A percentile compares a stretch with the other conserved stretches of the same genome.
These are phyloP conservation scores for Pogonomyrmex californicus DNA, from an alignment of 1,140 invertebrate species.

Conservation along the genomic window DNA sequence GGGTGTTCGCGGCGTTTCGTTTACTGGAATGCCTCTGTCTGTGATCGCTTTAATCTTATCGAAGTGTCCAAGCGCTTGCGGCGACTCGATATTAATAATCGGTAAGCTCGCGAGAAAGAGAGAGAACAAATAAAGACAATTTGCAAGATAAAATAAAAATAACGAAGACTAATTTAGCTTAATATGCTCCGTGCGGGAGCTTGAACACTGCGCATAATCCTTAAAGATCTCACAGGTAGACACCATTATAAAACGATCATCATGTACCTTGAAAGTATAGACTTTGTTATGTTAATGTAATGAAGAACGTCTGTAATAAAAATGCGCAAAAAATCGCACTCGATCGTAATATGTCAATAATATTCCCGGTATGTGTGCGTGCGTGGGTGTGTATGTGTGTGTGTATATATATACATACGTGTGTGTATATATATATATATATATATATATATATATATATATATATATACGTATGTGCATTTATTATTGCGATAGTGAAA, in stretches of 20 bases:
- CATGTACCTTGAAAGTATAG: constrained; percentile 87
- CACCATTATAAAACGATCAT: constrained; percentile 84
- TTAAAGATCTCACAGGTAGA: constrained; percentile 85
- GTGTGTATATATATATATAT: too few species aligned
- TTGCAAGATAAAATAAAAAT: constrained; percentile 54
- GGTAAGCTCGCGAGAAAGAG: constrained; percentile 31
- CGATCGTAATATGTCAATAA: constrained; percentile 47
- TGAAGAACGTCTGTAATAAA: constrained; percentile 85
- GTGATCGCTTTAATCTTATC: constrained; percentile 83
- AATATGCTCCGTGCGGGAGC: constrained; percentile 75
- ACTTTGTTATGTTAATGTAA: constrained; percentile 87
- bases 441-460: too few species aligned
- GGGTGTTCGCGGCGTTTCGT: constrained; percentile 73
- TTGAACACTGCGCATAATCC: constrained; percentile 83
- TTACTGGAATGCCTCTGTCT: constrained; percentile 80
- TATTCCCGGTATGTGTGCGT: constrained; percentile 43
- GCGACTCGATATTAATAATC: constrained; percentile 49
- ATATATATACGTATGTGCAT: too few species aligned
- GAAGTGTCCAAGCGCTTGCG: constrained; percentile 81
- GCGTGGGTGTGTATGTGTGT: too few species aligned
- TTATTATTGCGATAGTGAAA: not conserved
- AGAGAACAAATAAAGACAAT: constrained; percentile 65
- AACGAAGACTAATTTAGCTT: constrained; percentile 73
- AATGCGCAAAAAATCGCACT: constrained; percentile 78
- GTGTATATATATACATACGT: too few species aligned